Base-by-base conservation (phyloP, 2,888 invertebrate genomes). In the Pollenia amentaria region DNA sequence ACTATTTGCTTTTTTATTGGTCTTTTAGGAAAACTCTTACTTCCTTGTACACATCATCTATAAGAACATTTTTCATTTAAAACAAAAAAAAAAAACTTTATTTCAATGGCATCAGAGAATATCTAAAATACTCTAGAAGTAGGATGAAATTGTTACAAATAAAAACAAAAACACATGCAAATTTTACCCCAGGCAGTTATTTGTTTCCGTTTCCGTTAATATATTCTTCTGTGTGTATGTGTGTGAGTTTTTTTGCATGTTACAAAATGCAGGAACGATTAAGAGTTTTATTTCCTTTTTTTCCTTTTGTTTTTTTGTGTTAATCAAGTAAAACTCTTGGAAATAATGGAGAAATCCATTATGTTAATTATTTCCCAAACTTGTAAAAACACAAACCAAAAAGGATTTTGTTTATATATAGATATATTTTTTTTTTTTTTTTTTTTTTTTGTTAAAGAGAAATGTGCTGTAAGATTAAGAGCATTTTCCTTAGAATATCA, bases 121-220 rank as follows among this genome's bases (percentile, higher is more conserved):
- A 55, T 40, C 12, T 18, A 21, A 0, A 73, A 70, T 21, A 70
- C 16, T 42, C 38, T 18, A 53, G 65, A 51, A 57, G 21, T 64
- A 40, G 6, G 10, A 44, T 60, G n/a, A 53, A 77, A 67, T 73
- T 80, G 48, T 18, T n/a, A 7, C 11, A 55, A 46, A 62, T 3
- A 42, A 69, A 48, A 46, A 69, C 60, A 29, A 48, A 76, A 70
- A 75, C 46, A 53, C 79, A 86, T 83, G 79, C 64, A 83, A 79
- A 83, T 80, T 76, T 72, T 86, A 78, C 86, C 83, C 76, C 38
- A 79, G 86, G 70, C 83, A 86, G 75, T 79, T 75, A 86, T 86
- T 86, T 76, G 60, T 79, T 79, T 76, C 64, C 70, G 75, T 80
- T 83, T 80, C 57, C 64, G 46, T 64, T 53, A 55, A 76, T 76